These are phyloP conservation scores for Selenia dentaria DNA, from an alignment of 2,888 invertebrate genomes.

Conservation along the genomic window DNA sequence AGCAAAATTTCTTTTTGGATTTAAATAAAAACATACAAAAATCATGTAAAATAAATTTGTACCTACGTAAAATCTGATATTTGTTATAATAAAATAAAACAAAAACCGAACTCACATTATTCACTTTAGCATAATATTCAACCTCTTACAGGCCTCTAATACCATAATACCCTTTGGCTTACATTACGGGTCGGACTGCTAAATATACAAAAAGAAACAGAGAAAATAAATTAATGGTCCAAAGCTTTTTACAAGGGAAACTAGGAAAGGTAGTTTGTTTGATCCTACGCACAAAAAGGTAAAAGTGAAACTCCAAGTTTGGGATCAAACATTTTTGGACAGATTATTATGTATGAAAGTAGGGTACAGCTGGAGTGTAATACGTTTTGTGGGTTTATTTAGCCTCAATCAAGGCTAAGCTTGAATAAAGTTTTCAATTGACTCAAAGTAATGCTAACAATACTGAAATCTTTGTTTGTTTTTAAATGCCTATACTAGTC, in stretches of 20 bases:
- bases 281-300: slow-evolving; percentile 14
- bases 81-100: too few species aligned
- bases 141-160: slow-evolving; percentile 3
- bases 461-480: too few species aligned
- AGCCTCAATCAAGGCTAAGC: too few species aligned
- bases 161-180: slow-evolving; percentile 21
- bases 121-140: slow-evolving; percentile 15
- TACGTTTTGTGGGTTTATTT: not conserved
- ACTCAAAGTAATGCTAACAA: too few species aligned
- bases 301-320: not conserved
- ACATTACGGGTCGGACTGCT: slow-evolving; percentile 13
- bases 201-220: slow-evolving; percentile 16
- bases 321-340: slow-evolving; percentile 3
- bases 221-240: slow-evolving; percentile 17
- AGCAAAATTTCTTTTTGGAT: too few species aligned
- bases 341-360: too few species aligned
- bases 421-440: too few species aligned
- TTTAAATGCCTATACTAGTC: too few species aligned
- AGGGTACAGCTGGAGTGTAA: too few species aligned
- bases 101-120: slow-evolving; percentile 4
- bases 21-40: too few species aligned
- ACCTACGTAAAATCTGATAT: too few species aligned
- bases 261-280: slow-evolving; percentile 18
- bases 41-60: too few species aligned
- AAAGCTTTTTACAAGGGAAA: slow-evolving; percentile 17